Evolutionary conservation across 2,797 vertebrate species (phyloP).

Genomic region (Molossus alvarezi): DNA sequence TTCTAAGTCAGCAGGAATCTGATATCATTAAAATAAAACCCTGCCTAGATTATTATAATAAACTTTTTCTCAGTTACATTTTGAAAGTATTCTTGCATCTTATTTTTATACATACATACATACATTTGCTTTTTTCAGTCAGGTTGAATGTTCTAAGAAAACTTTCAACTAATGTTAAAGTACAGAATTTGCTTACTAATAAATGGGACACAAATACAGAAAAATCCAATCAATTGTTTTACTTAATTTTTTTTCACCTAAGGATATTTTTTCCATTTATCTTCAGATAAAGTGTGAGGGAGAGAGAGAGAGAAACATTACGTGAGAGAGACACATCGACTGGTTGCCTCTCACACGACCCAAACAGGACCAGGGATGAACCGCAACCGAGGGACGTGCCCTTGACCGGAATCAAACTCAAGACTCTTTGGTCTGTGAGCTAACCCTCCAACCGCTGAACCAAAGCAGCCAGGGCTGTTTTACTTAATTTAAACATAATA

Average conservation of each 20-base stretch:
- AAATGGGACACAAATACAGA: not conserved
- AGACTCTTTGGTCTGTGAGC: too few species aligned
- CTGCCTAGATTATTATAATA: slow-evolving; percentile 19
- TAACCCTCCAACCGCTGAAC: too few species aligned
- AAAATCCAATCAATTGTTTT: not conserved
- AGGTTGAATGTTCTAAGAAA: not conserved
- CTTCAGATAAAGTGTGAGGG: too few species aligned
- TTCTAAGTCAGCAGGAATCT: slow-evolving; percentile 44
- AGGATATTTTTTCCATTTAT: too few species aligned
- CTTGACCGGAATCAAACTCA: too few species aligned
- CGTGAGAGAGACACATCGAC: too few species aligned
- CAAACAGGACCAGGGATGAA: too few species aligned
- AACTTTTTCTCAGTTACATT: slow-evolving; percentile 25
- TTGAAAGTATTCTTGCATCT: slow-evolving; percentile 30
- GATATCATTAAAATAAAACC: slow-evolving; percentile 13
- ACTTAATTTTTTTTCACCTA: not conserved
- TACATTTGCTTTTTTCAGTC: slow-evolving; percentile 23
- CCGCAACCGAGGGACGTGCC: too few species aligned
- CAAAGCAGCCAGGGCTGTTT: not conserved
- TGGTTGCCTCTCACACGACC: too few species aligned
- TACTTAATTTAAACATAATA: slow-evolving; percentile 53
- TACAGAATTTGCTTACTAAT: not conserved
- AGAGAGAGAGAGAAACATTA: too few species aligned
- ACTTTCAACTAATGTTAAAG: slow-evolving; percentile 1
- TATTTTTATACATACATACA: not conserved